phyloP scores from a whole-genome alignment of 2,113 vertebrate genomes.

The Xerus inauris region DNA sequence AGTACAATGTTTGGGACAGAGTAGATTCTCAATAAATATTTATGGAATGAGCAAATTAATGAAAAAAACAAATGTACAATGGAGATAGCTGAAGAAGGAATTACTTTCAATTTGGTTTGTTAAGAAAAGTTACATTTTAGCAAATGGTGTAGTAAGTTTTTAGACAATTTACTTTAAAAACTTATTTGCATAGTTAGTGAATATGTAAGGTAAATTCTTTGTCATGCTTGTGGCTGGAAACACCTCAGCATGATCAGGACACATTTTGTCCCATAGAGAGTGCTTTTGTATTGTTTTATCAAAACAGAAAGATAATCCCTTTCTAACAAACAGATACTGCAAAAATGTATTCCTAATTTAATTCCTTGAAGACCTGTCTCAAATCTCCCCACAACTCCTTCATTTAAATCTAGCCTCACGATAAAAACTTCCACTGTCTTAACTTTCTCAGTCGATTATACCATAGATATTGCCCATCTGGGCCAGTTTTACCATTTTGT shows the following conservation, averaged over 20 bases:
- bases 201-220: background rate
- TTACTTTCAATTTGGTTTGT: no score
- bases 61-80: background rate
- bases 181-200: no score
- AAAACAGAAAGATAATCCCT: background rate
- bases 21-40: conserved; percentile 35
- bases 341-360: background rate
- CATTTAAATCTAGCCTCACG: background rate
- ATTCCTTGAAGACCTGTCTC: background rate
- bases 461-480: background rate
- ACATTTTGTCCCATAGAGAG: background rate
- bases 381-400: background rate
- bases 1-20: conserved; percentile 3
- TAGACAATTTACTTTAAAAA: background rate
- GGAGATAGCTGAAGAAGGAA: background rate
- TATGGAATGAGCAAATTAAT: conserved; percentile 30
- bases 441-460: background rate
- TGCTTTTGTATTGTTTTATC: background rate
- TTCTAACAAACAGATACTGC: background rate
- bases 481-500: background rate
- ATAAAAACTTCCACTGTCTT: background rate
- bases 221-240: background rate
- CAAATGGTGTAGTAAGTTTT: background rate
- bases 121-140: background rate
- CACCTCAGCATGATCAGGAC: background rate